Conservation (phyloP, 2,888 invertebrate genomes). For the Iphiclides podalirius region DNA sequence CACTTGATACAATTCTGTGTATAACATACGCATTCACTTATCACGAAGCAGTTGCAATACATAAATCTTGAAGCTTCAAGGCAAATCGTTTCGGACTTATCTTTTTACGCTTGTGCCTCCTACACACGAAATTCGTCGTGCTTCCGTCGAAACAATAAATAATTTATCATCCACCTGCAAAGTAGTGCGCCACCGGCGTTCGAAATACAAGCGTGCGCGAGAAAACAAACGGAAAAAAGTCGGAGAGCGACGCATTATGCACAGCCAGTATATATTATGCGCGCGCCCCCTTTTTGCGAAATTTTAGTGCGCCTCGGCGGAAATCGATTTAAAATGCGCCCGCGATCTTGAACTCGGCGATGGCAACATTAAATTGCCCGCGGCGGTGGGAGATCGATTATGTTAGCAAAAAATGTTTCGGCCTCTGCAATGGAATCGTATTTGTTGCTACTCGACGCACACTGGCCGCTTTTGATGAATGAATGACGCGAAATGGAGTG, state of each 20-base stretch:
- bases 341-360: constrained; percentile 35
- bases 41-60: no score
- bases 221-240: constrained; percentile 15
- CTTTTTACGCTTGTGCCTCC: background rate
- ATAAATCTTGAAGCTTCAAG: background rate
- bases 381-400: constrained; percentile 6
- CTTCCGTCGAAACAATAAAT: constrained; percentile 16
- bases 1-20: no score
- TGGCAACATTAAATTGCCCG: constrained; percentile 25
- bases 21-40: no score
- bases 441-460: constrained; percentile 6
- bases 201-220: constrained; percentile 13
- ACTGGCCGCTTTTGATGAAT: constrained; percentile 7
- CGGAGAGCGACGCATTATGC: constrained; percentile 15
- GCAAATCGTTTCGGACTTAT: constrained; percentile 1
- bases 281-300: constrained; percentile 25
- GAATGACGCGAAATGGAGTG: background rate
- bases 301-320: constrained; percentile 29
- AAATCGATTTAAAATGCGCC: constrained; percentile 35
- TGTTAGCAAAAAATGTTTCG: constrained; percentile 10
- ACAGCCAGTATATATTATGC: constrained; percentile 8
- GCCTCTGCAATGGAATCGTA: constrained; percentile 17
- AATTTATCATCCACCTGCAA: constrained; percentile 17
- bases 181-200: constrained; percentile 11
- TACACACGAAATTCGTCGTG: background rate